phyloP scores from a whole-genome alignment of 2,113 vertebrate species.

The Dendropsophus ebraccatus region DNA sequence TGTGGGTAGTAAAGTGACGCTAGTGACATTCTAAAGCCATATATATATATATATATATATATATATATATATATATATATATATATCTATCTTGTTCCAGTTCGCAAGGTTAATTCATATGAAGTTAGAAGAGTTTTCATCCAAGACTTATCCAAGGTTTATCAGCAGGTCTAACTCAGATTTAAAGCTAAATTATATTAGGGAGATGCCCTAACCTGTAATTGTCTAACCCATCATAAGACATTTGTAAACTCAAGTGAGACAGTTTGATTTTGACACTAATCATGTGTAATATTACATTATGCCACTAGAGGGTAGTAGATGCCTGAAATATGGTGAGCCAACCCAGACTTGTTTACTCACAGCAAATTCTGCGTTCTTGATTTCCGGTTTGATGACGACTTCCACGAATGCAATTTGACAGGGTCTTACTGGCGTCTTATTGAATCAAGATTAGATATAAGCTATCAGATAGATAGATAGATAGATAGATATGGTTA shows the following conservation, averaged over 20 bases:
- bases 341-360: fast-evolving
- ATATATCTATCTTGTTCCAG: too few species aligned
- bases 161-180: too few species aligned
- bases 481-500: background rate
- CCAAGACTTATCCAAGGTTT: too few species aligned
- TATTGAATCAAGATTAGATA: background rate
- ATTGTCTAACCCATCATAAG: too few species aligned
- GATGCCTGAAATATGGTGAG: background rate
- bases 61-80: too few species aligned
- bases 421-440: background rate
- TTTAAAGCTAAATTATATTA: too few species aligned
- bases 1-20: too few species aligned
- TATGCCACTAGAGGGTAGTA: background rate
- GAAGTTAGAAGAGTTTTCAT: too few species aligned
- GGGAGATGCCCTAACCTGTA: too few species aligned
- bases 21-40: too few species aligned
- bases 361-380: background rate
- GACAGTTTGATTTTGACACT: background rate
- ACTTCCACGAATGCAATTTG: background rate
- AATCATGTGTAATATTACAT: background rate
- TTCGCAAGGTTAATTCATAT: too few species aligned
- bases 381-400: slow-evolving; percentile 2
- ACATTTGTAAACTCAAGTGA: background rate
- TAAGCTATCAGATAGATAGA: background rate
- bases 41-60: too few species aligned